Base-by-base conservation (phyloP, 2,797 vertebrate genomes). In the Argya squamiceps region DNA sequence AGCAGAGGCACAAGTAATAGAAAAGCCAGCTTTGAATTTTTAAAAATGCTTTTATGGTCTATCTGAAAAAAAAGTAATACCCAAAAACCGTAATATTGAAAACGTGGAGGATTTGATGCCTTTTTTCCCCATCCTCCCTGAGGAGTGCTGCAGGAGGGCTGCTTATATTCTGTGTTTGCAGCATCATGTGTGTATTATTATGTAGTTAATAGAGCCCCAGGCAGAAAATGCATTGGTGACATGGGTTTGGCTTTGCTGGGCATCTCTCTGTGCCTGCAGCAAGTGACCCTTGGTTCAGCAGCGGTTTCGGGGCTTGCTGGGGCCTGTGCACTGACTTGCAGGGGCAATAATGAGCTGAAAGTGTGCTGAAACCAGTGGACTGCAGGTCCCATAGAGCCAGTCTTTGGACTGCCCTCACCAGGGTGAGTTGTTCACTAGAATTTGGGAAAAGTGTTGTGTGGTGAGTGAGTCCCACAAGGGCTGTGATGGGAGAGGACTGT, bases 1-100 rank as follows among this genome's bases (percentile, higher is more conserved):
- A 78, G 50, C 52, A 79, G 73, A 94, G 47, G 80, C 83, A 56
- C 36, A 69, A 89, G 41, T 92, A 95, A 94, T 69, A 88, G 86
- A 90, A 95, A 96, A 95, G 34, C 84, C 19, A 3, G n/a, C 92
- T 86, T 93, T 96, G 84, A 91, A 55, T 91, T 95, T 96, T 82
- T 75, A 55, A 36, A 75, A 89, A 27, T 73, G 63, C 76, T 92
- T 93, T 94, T 89, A 32, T 78, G 67, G 55, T 91, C 50, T 65
- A 4, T 64, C 36, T 84, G 58, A 15, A 44, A 82, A 76, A 70
- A 41, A 79, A 73, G 75, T 16, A 20, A 44, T 9, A 18, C 4
- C 46, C 53, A 1, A 1, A 77, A 69, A 27, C 64, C 1, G 1
- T 53, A 30, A 60, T 2, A 1, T 44, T 6, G 23, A 63, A 84